phyloP scores from a whole-genome alignment of 1,140 invertebrate genomes.

The Mya arenaria region DNA sequence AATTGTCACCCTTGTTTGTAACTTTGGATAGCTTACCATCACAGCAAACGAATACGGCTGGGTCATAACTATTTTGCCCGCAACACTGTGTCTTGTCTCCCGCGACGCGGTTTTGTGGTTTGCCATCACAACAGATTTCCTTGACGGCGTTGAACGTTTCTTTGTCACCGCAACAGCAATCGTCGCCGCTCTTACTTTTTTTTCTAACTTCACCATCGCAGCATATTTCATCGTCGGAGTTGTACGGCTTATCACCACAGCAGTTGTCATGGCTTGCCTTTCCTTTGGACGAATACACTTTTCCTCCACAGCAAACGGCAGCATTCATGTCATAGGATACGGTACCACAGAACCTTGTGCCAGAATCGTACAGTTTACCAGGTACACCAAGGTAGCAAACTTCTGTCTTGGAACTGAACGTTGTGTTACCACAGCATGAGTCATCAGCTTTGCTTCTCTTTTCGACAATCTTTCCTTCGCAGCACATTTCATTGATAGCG shows the following conservation, averaged over 20 bases:
- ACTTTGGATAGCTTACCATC: constrained; percentile 11
- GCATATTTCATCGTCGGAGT: constrained; percentile 33
- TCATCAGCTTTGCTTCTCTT: constrained; percentile 27
- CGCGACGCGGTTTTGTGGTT: constrained; percentile 31
- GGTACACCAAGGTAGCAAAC: constrained; percentile 48
- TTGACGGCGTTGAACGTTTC: constrained; percentile 29
- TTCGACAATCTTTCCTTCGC: constrained; percentile 21
- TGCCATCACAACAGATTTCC: constrained; percentile 49
- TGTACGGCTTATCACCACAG: constrained; percentile 18
- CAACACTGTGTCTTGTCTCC: constrained; percentile 46
- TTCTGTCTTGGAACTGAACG: constrained; percentile 44
- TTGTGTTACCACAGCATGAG: constrained; percentile 46
- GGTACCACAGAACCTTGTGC: constrained; percentile 43
- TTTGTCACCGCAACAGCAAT: constrained; percentile 48
- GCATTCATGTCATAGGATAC: constrained; percentile 13
- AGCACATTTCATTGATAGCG: constrained; percentile 18
- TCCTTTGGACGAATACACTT: constrained; percentile 15
- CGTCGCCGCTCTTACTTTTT: constrained; percentile 2
- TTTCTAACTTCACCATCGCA: constrained; percentile 44
- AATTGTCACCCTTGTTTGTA: constrained; percentile 30
- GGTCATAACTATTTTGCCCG: constrained; percentile 42
- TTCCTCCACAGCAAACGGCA: constrained; percentile 45
- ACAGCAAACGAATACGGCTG: constrained; percentile 34
- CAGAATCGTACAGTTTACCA: constrained; percentile 22
- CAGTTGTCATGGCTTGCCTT: constrained; percentile 23